Conservation (phyloP, 2,797 vertebrate genomes). For the Antrozous pallidus region DNA sequence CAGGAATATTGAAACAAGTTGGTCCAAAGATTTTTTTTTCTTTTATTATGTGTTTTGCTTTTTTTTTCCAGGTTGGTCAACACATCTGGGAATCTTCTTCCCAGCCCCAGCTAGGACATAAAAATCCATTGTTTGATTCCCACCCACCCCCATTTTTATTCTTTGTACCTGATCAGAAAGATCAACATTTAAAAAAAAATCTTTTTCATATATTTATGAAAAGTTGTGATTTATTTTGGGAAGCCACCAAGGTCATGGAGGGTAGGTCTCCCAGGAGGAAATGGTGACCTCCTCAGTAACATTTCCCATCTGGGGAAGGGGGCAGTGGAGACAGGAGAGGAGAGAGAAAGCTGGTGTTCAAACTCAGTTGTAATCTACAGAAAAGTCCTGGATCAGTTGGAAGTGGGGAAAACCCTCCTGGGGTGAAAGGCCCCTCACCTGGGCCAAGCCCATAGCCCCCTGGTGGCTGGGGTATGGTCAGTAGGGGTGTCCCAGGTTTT, state of each 20-base stretch:
- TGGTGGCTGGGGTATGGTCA: conserved; percentile 84
- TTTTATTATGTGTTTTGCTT: neutral
- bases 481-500: conserved; percentile 96
- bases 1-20: conserved; percentile 63
- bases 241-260: conserved; percentile 46
- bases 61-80: conserved; percentile 36
- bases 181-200: conserved; percentile 4
- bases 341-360: conserved; percentile 69
- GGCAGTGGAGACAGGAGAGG: conserved; percentile 37
- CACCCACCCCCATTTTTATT: neutral
- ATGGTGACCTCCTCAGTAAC: neutral
- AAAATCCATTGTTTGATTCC: neutral
- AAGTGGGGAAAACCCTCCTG: conserved; percentile 77
- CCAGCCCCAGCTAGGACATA: conserved; percentile 41
- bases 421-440: conserved; percentile 75
- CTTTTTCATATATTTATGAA: conserved; percentile 75
- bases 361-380: conserved; percentile 74
- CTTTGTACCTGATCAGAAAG: conserved; percentile 69
- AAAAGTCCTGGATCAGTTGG: conserved; percentile 77
- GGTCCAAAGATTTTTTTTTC: conserved; percentile 24
- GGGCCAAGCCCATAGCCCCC: conserved; percentile 61
- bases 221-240: conserved; percentile 55
- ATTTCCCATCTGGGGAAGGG: conserved; percentile 60
- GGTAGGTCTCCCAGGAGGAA: conserved; percentile 47
- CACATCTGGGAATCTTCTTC: conserved; percentile 55